These are phyloP conservation scores for Rhagologus leucostigma DNA, from an alignment of 2,113 vertebrate genomes.

Conservation along the genomic window DNA sequence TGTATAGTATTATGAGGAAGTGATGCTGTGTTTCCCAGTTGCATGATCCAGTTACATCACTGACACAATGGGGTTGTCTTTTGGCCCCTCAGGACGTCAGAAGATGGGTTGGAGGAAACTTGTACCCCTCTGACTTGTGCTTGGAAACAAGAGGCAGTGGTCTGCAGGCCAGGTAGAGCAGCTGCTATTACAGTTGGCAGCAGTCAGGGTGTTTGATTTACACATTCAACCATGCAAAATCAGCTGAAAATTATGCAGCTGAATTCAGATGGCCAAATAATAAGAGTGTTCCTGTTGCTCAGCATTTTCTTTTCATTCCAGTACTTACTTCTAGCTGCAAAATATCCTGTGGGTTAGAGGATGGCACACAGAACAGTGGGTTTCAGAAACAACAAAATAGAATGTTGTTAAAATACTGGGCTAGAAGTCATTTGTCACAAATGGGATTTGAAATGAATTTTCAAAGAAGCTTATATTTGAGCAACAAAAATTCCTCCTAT, in stretches of 20 bases:
- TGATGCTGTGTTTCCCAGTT: not conserved
- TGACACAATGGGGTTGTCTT: not conserved
- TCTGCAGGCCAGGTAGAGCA: slow-evolving; percentile 18
- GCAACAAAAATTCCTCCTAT: not conserved
- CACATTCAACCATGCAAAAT: slow-evolving; percentile 38
- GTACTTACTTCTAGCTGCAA: not conserved
- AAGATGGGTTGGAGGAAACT: not conserved
- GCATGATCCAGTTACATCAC: not conserved
- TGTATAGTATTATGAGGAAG: not conserved
- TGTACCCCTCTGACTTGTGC: not conserved
- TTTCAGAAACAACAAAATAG: not conserved
- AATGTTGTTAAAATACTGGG: not conserved
- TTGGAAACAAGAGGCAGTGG: not conserved
- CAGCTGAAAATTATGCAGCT: slow-evolving; percentile 44
- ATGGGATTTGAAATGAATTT: not conserved
- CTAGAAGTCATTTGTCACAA: not conserved
- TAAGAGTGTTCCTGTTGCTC: not conserved
- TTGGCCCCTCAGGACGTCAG: not conserved
- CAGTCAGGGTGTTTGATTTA: not conserved
- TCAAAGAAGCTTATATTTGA: not conserved
- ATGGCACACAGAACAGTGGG: not conserved
- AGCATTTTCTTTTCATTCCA: slow-evolving; percentile 29
- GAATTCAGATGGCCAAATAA: slow-evolving; percentile 38
- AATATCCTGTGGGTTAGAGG: not conserved
- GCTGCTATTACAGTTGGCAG: slow-evolving; percentile 29